phyloP scores from a whole-genome alignment of 2,888 invertebrate species.

The Hemaris fuciformis region DNA sequence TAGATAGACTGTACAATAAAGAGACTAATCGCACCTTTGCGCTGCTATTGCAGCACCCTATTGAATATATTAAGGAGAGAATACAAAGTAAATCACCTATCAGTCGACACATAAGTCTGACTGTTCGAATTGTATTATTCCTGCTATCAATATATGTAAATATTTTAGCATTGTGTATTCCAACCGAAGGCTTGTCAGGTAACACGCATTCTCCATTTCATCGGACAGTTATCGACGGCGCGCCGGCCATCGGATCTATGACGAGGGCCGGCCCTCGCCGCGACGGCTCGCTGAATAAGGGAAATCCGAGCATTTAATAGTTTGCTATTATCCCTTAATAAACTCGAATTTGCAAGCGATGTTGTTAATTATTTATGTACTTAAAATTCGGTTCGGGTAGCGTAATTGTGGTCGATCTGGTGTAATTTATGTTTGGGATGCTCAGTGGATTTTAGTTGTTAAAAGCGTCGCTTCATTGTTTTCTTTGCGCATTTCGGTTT shows the following conservation, averaged over 20 bases:
- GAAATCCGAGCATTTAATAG: conserved; percentile 12
- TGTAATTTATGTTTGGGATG: too few species aligned
- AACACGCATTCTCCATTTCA: conserved; percentile 55
- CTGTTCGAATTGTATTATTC: too few species aligned
- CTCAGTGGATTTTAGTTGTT: too few species aligned
- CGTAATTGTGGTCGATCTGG: too few species aligned
- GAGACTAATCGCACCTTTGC: too few species aligned
- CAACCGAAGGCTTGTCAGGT: conserved; percentile 23
- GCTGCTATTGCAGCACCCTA: too few species aligned
- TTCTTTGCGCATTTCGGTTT: too few species aligned
- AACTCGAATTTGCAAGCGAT: neutral
- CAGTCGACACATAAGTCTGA: too few species aligned
- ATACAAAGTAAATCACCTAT: too few species aligned
- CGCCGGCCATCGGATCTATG: conserved; percentile 23
- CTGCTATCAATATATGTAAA: neutral
- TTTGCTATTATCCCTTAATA: conserved; percentile 3
- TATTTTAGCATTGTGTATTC: conserved; percentile 9
- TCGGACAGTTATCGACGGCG: conserved; percentile 50
- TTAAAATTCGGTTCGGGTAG: neutral
- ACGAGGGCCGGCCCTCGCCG: neutral
- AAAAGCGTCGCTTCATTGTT: too few species aligned
- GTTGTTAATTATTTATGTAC: neutral
- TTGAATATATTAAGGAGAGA: too few species aligned
- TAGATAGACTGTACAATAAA: too few species aligned
- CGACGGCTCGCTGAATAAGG: conserved; percentile 3